A percentile compares a stretch with the other conserved stretches of the same genome.
phyloP scores from a whole-genome alignment of 2,888 invertebrate species.

The Ochropleura plecta region DNA sequence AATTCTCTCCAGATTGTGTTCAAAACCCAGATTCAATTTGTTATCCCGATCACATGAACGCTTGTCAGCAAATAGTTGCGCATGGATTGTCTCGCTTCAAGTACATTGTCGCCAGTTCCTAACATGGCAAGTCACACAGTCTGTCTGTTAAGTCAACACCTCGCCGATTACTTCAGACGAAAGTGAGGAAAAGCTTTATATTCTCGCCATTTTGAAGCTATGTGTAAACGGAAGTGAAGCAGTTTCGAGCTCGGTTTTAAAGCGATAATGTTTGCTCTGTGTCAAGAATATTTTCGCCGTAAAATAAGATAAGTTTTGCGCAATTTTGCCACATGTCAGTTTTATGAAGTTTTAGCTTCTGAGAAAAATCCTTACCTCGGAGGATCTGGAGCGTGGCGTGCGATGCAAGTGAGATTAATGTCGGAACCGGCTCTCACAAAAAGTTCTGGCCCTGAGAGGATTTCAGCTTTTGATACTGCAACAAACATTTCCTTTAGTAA shows the following conservation, averaged over 20 bases:
- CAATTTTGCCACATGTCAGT: conserved; percentile 15
- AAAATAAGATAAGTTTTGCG: conserved; percentile 3
- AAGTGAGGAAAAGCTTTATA: conserved; percentile 30
- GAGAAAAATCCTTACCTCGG: conserved; percentile 92
- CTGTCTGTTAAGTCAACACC: conserved; percentile 44
- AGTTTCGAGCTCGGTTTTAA: conserved; percentile 20
- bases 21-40: conserved; percentile 45
- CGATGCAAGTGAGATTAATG: conserved; percentile 97
- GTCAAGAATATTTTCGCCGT: conserved; percentile 32
- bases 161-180: conserved; percentile 33
- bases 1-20: conserved; percentile 18
- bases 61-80: conserved; percentile 49
- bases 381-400: conserved; percentile 95
- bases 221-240: conserved; percentile 20
- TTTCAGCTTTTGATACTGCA: conserved; percentile 96
- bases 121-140: conserved; percentile 23
- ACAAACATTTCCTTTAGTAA: conserved; percentile 58
- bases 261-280: conserved; percentile 17
- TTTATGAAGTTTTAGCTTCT: conserved; percentile 23
- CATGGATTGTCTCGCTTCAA: conserved; percentile 39
- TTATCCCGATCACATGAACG: conserved; percentile 27
- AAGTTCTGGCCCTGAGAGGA: conserved; percentile 95
- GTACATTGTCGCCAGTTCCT: conserved; percentile 15
- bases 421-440: conserved; percentile 97
- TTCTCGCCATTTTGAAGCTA: conserved; percentile 15